Evolutionary conservation across 2,113 vertebrate species (phyloP).

Genomic region (Rhea americana): DNA sequence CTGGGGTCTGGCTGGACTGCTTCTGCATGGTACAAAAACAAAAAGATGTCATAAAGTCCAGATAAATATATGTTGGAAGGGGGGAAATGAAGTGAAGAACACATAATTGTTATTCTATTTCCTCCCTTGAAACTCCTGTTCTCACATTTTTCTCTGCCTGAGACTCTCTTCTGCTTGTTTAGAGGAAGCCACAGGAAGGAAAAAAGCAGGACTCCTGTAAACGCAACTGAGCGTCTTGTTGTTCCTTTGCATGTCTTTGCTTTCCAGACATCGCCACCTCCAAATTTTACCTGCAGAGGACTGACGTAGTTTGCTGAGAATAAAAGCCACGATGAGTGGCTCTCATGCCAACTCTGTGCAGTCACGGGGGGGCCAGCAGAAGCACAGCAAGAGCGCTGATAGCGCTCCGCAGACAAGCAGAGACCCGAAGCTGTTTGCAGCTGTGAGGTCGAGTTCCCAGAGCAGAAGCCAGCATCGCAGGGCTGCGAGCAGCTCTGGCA

Average conservation of each 20-base stretch:
- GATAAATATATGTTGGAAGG: neutral
- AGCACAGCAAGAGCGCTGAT: neutral
- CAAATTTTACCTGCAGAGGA: neutral
- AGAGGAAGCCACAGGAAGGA: neutral
- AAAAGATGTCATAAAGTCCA: neutral
- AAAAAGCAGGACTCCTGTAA: neutral
- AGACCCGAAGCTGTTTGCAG: neutral
- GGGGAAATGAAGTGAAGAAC: neutral
- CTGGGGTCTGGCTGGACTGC: neutral
- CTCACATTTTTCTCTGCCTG: neutral
- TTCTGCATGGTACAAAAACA: neutral
- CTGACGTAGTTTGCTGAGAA: neutral
- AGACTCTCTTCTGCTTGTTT: neutral
- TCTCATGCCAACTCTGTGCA: neutral
- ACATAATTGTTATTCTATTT: neutral
- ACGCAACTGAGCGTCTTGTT: neutral
- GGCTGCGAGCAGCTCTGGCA: neutral
- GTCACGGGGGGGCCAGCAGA: neutral
- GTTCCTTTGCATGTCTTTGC: neutral
- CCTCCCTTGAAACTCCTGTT: neutral
- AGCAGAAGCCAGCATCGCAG: neutral
- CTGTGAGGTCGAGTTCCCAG: neutral
- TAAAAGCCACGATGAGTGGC: neutral
- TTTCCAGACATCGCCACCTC: neutral
- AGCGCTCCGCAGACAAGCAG: neutral